A percentile compares a stretch with the other conserved stretches of the same genome.
phyloP scores from a whole-genome alignment of 2,888 invertebrate genomes.

The Hirtodrosophila histrioides region DNA sequence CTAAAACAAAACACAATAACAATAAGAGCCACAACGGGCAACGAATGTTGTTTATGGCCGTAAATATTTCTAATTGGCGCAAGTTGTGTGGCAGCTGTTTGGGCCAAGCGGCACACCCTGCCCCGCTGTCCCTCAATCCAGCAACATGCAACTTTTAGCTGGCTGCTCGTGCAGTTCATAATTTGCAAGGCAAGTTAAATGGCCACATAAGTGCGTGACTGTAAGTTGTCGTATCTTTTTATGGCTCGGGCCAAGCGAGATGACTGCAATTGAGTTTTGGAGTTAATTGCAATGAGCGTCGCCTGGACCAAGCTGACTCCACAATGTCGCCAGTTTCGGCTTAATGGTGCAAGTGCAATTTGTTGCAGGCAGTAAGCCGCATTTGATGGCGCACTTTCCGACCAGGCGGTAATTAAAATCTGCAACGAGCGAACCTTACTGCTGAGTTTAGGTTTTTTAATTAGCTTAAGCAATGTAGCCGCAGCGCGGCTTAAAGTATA shows the following conservation, averaged over 20 bases:
- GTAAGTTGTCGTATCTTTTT: constrained; percentile 51
- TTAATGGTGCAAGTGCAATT: constrained; percentile 31
- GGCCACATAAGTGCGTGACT: constrained; percentile 36
- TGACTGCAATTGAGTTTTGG: constrained; percentile 37
- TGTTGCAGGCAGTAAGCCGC: constrained; percentile 24
- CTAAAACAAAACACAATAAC: constrained; percentile 27
- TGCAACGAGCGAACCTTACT: constrained; percentile 10
- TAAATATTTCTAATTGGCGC: constrained; percentile 70
- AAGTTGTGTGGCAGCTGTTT: constrained; percentile 57
- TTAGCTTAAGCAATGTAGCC: constrained; percentile 58
- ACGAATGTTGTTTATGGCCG: constrained; percentile 74
- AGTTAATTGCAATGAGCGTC: constrained; percentile 49
- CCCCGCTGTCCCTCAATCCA: neutral
- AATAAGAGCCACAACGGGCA: constrained; percentile 31
- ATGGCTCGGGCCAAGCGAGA: constrained; percentile 32
- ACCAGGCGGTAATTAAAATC: constrained; percentile 33
- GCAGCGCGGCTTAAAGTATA: constrained; percentile 48
- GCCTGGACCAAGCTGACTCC: constrained; percentile 12
- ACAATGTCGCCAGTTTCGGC: constrained; percentile 24
- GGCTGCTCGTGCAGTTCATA: constrained; percentile 29
- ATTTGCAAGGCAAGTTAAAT: constrained; percentile 35
- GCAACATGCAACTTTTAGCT: constrained; percentile 6
- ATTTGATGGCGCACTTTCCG: constrained; percentile 27
- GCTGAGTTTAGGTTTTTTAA: constrained; percentile 62
- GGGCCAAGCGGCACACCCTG: constrained; percentile 2